A percentile compares a stretch with the other conserved stretches of the same genome.
phyloP scores from a whole-genome alignment of 1,140 invertebrate genomes.

The Lordiphosa collinella region DNA sequence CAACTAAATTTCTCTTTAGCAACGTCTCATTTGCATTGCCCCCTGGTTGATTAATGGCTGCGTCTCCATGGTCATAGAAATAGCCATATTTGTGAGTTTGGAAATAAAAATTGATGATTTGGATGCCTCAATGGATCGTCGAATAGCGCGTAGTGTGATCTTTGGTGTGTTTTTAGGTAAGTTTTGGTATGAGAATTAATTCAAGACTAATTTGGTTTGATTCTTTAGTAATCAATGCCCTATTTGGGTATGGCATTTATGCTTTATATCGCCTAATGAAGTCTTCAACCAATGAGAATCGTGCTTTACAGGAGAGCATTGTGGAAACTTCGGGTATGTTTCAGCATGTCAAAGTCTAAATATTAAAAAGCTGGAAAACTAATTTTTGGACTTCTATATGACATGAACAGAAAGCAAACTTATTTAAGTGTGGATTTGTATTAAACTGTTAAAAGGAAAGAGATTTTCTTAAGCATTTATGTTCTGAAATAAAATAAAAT shows the following conservation, averaged over 20 bases:
- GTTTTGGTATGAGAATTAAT: not conserved
- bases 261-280: constrained; percentile 65
- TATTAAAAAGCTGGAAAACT: constrained; percentile 4
- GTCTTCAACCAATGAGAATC: constrained; percentile 59
- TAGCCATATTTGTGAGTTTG: constrained; percentile 62
- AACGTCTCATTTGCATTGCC: constrained; percentile 73
- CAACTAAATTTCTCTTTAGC: constrained; percentile 18
- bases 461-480: constrained; percentile 34
- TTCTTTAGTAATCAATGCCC: constrained; percentile 54
- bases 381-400: constrained; percentile 14
- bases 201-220: not conserved
- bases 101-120: constrained; percentile 72
- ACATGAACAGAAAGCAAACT: constrained; percentile 33
- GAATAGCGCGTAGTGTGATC: constrained; percentile 67
- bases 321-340: constrained; percentile 64
- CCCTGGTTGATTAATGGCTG: constrained; percentile 70
- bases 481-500: constrained; percentile 9
- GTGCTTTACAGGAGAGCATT: constrained; percentile 56
- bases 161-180: constrained; percentile 69
- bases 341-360: constrained; percentile 68
- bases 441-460: not conserved
- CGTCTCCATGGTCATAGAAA: constrained; percentile 61
- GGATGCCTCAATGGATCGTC: constrained; percentile 66
- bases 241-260: constrained; percentile 63
- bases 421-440: constrained; percentile 25